These are phyloP conservation scores for Trichogramma pretiosum DNA, from an alignment of 1,140 invertebrate species.

Conservation along the genomic window DNA sequence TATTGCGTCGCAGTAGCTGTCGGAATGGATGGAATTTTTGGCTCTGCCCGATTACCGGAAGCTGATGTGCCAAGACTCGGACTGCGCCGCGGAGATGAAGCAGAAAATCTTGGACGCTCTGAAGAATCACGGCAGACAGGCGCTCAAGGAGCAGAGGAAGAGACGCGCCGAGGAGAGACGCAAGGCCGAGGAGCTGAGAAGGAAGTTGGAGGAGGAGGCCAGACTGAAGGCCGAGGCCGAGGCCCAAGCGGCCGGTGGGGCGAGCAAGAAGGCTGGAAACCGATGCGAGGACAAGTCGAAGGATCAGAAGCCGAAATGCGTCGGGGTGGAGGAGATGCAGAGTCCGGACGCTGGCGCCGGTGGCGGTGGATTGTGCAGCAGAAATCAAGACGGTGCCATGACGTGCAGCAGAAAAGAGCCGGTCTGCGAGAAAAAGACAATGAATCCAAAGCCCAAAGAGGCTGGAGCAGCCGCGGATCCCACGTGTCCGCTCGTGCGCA, in stretches of 20 bases:
- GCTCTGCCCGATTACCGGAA: slow-evolving; percentile 21
- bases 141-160: slow-evolving; percentile 13
- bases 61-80: slow-evolving; percentile 20
- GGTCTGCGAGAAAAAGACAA: not conserved
- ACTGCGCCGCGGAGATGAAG: slow-evolving; percentile 20
- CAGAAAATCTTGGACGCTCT: slow-evolving; percentile 17
- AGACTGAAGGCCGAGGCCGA: not conserved
- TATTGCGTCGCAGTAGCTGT: slow-evolving; percentile 11
- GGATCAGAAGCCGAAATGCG: slow-evolving; percentile 2
- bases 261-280: not conserved
- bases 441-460: no score
- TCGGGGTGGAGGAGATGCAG: not conserved
- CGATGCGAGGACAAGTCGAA: not conserved
- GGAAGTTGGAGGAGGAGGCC: slow-evolving; percentile 3
- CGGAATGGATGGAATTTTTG: slow-evolving; percentile 22
- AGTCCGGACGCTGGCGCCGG: no score
- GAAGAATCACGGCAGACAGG: slow-evolving; percentile 20
- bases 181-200: not conserved
- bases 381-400: not conserved
- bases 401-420: not conserved
- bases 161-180: not conserved
- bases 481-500: no score
- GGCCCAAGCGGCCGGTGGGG: not conserved
- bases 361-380: no score
- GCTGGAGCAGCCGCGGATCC: no score